These are phyloP conservation scores for Rhagonycha fulva DNA, from an alignment of 2,888 invertebrate species.

Conservation along the genomic window DNA sequence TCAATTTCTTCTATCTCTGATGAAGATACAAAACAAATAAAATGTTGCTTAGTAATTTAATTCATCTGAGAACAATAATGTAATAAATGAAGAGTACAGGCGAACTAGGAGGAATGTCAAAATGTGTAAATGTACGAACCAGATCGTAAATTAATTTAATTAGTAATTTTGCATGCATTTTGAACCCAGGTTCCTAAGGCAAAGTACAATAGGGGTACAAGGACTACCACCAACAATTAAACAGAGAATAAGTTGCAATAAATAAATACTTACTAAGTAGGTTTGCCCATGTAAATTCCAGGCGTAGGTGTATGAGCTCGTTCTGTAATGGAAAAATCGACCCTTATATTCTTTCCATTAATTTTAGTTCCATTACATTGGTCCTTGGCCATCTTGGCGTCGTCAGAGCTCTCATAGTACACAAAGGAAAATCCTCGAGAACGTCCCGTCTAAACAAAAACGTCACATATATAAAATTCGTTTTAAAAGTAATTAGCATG, in stretches of 20 bases:
- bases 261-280: constrained; percentile 68
- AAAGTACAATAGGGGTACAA: too few relatives aligned
- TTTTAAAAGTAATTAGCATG: constrained; percentile 20
- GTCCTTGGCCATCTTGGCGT: constrained; percentile 93
- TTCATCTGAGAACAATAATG: too few relatives aligned
- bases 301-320: constrained; percentile 97
- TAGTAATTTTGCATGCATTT: too few relatives aligned
- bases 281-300: constrained; percentile 95
- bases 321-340: constrained; percentile 95
- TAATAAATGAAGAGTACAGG: too few relatives aligned
- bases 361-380: constrained; percentile 93
- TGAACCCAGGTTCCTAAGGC: too few relatives aligned
- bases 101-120: too few relatives aligned
- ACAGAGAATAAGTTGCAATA: neutral
- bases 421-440: constrained; percentile 97
- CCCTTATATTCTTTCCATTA: constrained; percentile 89
- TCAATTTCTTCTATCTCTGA: too few relatives aligned
- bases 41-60: too few relatives aligned
- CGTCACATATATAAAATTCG: neutral
- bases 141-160: too few relatives aligned
- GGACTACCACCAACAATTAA: too few relatives aligned
- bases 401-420: constrained; percentile 85
- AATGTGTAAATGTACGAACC: too few relatives aligned
- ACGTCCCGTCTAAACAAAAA: constrained; percentile 73
- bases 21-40: too few relatives aligned